Base-by-base conservation (phyloP, 2,113 vertebrate genomes). In the Phaethornis superciliosus region DNA sequence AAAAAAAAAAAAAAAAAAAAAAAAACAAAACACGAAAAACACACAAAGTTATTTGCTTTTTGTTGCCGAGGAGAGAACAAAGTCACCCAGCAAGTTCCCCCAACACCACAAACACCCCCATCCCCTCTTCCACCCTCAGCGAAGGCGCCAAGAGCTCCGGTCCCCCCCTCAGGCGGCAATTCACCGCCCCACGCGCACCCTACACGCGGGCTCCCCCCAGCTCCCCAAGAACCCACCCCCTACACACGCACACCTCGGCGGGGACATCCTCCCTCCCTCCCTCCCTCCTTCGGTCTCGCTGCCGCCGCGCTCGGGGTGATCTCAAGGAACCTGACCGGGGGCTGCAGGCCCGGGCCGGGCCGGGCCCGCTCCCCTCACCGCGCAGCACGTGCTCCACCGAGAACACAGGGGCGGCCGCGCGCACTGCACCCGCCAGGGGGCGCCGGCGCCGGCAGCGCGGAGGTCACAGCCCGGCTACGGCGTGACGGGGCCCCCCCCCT, bases 281-380 rank as follows among this genome's bases (percentile, higher is more conserved):
- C 44, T 17, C 60, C 16, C 1, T 6, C 33, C 30, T 3, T 7
- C 12, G 7, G 33, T 2, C 20, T 24, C 27, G 12, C n/a, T 21
- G 22, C 23, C 7, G 32, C 32, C 10, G 6, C 28, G 35, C n/a
- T 12, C 33, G 6, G 37, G 20, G 7, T 1, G 17, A 15, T 19
- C 42, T 27, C 17, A 5, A 6, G 10, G 19, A 19, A 19, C 17
- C 46, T 17, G 46, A 19, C 46, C 46, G 14, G 44, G 44, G 44
- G 44, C 70, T 24, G 24, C 51, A 59, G 94, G 76, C 81, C 85
- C 81, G 55, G 46, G 19, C 81, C 58, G 40, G 55, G 22, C 90
- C 95, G 95, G 79, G 92, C 95, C 95, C 96, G 94, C 96, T 92
- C 87, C 96, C 81, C 96, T 94, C 94, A 94, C 75, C 15, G 23